Base-by-base conservation (phyloP, 2,888 invertebrate species). In the Agriopis aurantiaria region DNA sequence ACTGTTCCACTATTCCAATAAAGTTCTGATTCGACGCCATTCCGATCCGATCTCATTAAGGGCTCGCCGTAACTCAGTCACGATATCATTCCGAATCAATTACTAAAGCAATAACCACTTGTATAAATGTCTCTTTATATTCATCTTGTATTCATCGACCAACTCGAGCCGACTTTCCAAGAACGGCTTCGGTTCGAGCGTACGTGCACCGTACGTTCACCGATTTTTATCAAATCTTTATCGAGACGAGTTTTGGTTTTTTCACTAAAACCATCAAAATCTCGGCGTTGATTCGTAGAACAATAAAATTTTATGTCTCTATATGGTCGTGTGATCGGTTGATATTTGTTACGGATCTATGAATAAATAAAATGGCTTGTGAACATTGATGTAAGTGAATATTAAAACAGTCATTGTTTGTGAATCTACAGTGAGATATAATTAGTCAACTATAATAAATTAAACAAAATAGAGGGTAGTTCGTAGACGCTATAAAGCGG, bases 221-320 rank as follows among this genome's bases (percentile, higher is more conserved):
- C 85, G 85, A 85, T 84, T 85, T 84, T 84, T 85, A 86, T 84
- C 84, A 82, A 82, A 79, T 71, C 66, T 70, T 66, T 65, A 71
- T 82, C 83, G 80, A 77, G 79, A 81, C 81, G 65, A 75, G 81
- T 78, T 78, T 77, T 76, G 76, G 65, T 79, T 76, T 75, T 77
- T 80, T 77, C 69, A 75, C 65, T 76, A 70, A 71, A 76, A 75
- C 69, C 72, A 78, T 80, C 77, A 81, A 82, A 82, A 78, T 74
- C 71, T 75, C 69, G 72, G 73, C 76, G 75, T 74, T 71, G 77
- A 79, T 80, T 85, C 85, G 76, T 72, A 71, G 83, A 83, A 84
- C 78, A 78, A 84, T 88, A 87, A 88, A 88, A 88, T 88, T 86
- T 88, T 86, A 88, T 88, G 85, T 83, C 88, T 87, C 78, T 81